Evolutionary conservation across 64 coral and sea anemone species (phyloP).

Genomic region (Pachyseris speciosa): DNA sequence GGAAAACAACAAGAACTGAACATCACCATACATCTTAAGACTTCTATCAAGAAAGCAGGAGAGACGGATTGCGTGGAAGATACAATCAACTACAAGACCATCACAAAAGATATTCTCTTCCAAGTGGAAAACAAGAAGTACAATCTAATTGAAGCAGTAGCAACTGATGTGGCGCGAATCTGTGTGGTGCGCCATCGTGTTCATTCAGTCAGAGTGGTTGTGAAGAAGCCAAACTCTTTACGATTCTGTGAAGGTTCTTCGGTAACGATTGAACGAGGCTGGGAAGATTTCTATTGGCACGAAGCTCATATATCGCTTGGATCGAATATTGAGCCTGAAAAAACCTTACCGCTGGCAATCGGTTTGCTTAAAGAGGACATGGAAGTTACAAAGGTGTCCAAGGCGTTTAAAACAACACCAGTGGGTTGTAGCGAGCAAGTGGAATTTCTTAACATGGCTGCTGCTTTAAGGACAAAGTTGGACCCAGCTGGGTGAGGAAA

Average conservation of each 20-base stretch:
- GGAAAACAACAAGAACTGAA: constrained; percentile 64
- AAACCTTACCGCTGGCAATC: constrained; percentile 39
- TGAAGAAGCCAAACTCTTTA: constrained; percentile 60
- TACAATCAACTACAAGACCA: constrained; percentile 37
- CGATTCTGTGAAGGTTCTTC: constrained; percentile 43
- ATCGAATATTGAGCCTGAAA: constrained; percentile 55
- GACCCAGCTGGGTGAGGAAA: constrained; percentile 55
- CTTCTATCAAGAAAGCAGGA: constrained; percentile 22
- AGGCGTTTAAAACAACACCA: constrained; percentile 52
- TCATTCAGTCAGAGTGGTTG: constrained; percentile 53
- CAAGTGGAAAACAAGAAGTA: constrained; percentile 80
- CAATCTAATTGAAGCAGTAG: constrained; percentile 69
- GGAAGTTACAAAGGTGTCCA: constrained; percentile 27
- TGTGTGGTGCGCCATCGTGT: constrained; percentile 49
- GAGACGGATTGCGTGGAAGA: constrained; percentile 52
- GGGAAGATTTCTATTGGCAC: constrained; percentile 57
- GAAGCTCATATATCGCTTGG: constrained; percentile 65
- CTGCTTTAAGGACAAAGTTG: constrained; percentile 43
- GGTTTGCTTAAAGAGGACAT: constrained; percentile 35
- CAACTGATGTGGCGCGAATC: constrained; percentile 75
- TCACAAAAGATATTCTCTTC: constrained; percentile 59
- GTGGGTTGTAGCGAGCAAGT: constrained; percentile 50
- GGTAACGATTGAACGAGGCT: constrained; percentile 51
- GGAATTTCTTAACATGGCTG: constrained; percentile 69
- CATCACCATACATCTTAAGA: constrained; percentile 21